Conservation (phyloP, 2,113 vertebrate genomes). For the Centropus unirufus region DNA sequence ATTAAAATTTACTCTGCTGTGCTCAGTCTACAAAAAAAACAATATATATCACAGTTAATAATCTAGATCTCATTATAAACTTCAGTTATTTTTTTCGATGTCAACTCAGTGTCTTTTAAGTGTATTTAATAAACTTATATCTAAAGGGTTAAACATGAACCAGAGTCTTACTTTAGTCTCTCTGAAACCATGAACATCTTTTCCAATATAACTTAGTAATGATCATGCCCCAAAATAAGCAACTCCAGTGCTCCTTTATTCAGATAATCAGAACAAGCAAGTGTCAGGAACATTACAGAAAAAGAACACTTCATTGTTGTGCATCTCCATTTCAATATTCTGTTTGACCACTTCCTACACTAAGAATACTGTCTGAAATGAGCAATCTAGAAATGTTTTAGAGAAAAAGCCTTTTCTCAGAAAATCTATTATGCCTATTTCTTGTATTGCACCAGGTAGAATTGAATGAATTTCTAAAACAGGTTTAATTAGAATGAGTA, state of each 20-base stretch:
- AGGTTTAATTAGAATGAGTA: background rate
- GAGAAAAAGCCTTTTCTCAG: background rate
- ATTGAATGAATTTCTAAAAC: background rate
- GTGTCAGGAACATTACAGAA: background rate
- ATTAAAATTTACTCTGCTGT: slow-evolving; percentile 45
- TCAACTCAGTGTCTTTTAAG: background rate
- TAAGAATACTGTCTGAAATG: background rate
- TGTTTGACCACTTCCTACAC: background rate
- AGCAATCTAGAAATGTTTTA: background rate
- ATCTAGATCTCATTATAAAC: slow-evolving; percentile 21
- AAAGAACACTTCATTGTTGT: background rate
- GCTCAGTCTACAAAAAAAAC: background rate
- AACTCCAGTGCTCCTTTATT: background rate
- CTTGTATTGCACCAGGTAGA: background rate
- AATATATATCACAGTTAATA: background rate
- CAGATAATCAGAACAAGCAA: background rate
- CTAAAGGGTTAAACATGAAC: background rate
- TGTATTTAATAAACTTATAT: background rate
- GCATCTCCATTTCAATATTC: background rate
- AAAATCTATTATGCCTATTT: background rate
- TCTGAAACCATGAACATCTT: background rate
- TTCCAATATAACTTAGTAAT: background rate
- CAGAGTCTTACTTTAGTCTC: background rate
- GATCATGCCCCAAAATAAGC: background rate
- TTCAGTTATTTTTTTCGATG: background rate